Percentiles rank a stretch among this genome's conserved stretches.
phyloP scores from a whole-genome alignment of 2,113 vertebrate genomes.

The Apus apus region DNA sequence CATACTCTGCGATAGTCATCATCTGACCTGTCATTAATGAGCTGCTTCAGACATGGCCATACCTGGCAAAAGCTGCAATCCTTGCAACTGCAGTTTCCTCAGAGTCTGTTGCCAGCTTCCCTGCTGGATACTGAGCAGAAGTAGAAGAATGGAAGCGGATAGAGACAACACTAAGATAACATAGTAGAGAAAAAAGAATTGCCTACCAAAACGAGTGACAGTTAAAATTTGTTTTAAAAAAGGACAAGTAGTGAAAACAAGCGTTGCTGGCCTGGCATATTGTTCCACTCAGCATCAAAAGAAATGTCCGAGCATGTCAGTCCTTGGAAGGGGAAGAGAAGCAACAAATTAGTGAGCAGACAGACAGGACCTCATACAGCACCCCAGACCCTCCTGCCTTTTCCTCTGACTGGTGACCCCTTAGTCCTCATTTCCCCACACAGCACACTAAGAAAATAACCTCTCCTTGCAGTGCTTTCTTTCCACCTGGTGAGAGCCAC shows the following conservation, averaged over 20 bases:
- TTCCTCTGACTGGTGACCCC: neutral
- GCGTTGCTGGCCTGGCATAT: neutral
- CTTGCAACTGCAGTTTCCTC: neutral
- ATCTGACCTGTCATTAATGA: neutral
- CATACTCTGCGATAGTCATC: neutral
- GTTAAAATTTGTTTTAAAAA: neutral
- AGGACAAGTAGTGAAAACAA: neutral
- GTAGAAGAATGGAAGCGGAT: neutral
- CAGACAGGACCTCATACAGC: neutral
- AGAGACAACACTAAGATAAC: neutral
- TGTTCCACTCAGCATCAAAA: neutral
- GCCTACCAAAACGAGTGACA: neutral
- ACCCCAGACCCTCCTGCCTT: neutral
- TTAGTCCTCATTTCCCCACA: accelerated
- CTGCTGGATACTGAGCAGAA: neutral
- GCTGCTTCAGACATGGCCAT: neutral
- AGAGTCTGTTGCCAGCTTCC: neutral
- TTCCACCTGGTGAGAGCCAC: neutral
- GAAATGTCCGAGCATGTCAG: neutral
- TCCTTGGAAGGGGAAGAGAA: neutral
- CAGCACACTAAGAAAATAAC: neutral
- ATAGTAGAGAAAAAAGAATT: neutral
- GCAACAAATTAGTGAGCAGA: neutral
- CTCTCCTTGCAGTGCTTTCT: neutral
- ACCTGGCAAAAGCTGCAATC: neutral